Evolutionary conservation across 2,113 vertebrate genomes (phyloP).

Genomic region (Megaptera novaeangliae): DNA sequence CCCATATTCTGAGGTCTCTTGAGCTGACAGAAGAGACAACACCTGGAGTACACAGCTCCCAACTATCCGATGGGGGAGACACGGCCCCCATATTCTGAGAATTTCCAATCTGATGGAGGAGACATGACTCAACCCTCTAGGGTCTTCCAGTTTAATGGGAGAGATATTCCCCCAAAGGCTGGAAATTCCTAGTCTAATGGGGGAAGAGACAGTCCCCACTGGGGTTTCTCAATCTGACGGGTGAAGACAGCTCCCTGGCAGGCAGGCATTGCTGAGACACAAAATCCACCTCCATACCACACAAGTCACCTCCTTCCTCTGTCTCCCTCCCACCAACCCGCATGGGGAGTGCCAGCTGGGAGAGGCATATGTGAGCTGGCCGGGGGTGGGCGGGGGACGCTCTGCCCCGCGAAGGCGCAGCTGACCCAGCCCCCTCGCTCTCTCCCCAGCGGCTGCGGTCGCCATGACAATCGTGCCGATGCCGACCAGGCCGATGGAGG

Average conservation of each 20-base stretch:
- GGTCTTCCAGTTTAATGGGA: background rate
- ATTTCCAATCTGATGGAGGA: constrained; percentile 51
- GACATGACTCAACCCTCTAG: background rate
- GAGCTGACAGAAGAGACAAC: background rate
- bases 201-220: background rate
- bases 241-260: background rate
- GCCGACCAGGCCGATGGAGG: constrained; percentile 45
- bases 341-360: background rate
- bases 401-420: fast-evolving
- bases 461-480: constrained; percentile 55
- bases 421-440: background rate
- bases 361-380: background rate
- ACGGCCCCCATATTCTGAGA: background rate
- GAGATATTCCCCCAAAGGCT: background rate
- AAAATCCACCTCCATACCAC: background rate
- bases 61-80: background rate
- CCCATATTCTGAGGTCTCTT: background rate
- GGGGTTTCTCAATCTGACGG: background rate
- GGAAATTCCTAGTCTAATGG: background rate
- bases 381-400: background rate
- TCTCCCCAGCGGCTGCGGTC: constrained; percentile 45
- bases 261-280: background rate
- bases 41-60: background rate
- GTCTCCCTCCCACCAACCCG: constrained; percentile 22
- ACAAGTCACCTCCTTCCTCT: background rate